Percentiles rank a stretch among this genome's conserved stretches.
Evolutionary conservation across 2,888 invertebrate species (phyloP).

Genomic region (Tachystola acroxantha): DNA sequence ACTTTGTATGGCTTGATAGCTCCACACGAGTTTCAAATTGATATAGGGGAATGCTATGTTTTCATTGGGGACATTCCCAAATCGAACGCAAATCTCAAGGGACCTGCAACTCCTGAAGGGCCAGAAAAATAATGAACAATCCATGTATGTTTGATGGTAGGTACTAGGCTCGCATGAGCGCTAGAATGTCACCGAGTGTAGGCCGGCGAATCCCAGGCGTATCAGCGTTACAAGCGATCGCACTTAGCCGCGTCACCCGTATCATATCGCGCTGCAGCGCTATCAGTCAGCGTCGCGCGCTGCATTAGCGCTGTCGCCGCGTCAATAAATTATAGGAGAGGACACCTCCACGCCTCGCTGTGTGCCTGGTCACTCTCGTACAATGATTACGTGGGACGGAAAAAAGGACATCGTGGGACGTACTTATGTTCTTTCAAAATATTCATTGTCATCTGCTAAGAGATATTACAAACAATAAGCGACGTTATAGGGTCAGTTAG

Average conservation of each 20-base stretch:
- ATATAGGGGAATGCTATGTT: too few species aligned
- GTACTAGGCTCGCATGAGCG: conserved; percentile 42
- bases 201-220: conserved; percentile 48
- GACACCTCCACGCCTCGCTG: conserved; percentile 47
- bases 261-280: conserved; percentile 66
- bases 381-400: not conserved
- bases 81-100: conserved; percentile 2
- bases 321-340: conserved; percentile 61
- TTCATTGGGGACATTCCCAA: too few species aligned
- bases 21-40: too few species aligned
- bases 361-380: conserved; percentile 40
- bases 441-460: too few species aligned
- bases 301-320: conserved; percentile 70
- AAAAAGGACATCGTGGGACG: too few species aligned
- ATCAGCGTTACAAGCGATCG: conserved; percentile 73
- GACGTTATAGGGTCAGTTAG: too few species aligned
- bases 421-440: too few species aligned
- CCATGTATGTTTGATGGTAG: conserved; percentile 21
- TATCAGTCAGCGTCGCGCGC: conserved; percentile 71
- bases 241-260: conserved; percentile 69
- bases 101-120: conserved; percentile 3
- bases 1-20: too few species aligned
- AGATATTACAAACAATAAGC: too few species aligned
- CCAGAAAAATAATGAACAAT: conserved; percentile 40
- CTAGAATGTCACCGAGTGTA: conserved; percentile 29